phyloP scores from a whole-genome alignment of 2,888 invertebrate species.

The Leucophenga maculata region DNA sequence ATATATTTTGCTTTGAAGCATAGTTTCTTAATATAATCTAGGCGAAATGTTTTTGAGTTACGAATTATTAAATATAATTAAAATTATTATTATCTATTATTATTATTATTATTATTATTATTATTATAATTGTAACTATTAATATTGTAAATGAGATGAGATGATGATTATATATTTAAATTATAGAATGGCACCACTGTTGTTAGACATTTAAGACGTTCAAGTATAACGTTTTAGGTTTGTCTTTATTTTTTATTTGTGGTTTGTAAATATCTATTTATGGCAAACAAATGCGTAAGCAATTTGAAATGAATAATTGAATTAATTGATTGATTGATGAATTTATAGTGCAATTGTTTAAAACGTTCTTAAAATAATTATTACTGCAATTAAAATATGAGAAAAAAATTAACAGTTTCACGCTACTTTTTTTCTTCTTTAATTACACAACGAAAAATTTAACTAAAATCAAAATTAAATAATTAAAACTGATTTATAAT shows the following conservation, averaged over 20 bases:
- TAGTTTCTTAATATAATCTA: slow-evolving; percentile 31
- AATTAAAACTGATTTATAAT: slow-evolving; percentile 9
- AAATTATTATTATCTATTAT: slow-evolving; percentile 33
- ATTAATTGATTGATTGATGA: slow-evolving; percentile 48
- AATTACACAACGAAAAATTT: slow-evolving; percentile 40
- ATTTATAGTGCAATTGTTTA: slow-evolving; percentile 66
- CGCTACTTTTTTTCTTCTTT: slow-evolving; percentile 43
- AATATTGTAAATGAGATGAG: slow-evolving; percentile 34
- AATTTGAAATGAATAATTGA: slow-evolving; percentile 36
- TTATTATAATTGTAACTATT: slow-evolving; percentile 32
- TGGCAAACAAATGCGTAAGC: slow-evolving; percentile 34
- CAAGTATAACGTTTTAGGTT: neutral
- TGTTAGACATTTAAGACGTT: slow-evolving; percentile 46
- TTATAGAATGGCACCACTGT: slow-evolving; percentile 46
- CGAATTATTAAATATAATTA: slow-evolving; percentile 23
- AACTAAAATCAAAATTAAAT: slow-evolving; percentile 18
- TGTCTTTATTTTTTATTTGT: slow-evolving; percentile 50
- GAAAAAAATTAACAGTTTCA: slow-evolving; percentile 31
- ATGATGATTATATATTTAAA: slow-evolving; percentile 27
- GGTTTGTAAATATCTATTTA: slow-evolving; percentile 60
- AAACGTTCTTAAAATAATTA: slow-evolving; percentile 47
- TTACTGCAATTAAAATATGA: slow-evolving; percentile 39
- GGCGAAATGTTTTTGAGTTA: slow-evolving; percentile 36
- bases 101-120: slow-evolving; percentile 33
- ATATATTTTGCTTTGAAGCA: too few species aligned